These are phyloP conservation scores for Opisthograptis luteolata DNA, from an alignment of 2,888 invertebrate species.

Conservation along the genomic window DNA sequence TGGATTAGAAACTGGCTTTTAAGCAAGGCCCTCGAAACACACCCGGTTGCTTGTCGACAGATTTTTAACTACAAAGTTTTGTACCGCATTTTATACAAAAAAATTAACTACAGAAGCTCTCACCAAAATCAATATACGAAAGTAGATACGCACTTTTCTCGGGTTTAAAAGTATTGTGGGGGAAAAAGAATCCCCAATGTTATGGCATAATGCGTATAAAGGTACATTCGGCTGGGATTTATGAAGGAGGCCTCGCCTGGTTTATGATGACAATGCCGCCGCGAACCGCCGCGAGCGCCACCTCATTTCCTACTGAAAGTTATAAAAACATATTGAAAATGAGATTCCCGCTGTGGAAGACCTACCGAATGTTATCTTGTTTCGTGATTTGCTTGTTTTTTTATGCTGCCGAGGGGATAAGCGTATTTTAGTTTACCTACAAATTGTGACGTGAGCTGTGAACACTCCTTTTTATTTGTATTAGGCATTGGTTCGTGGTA, in stretches of 20 bases:
- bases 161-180: slow-evolving; percentile 69
- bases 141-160: slow-evolving; percentile 62
- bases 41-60: too few relatives aligned
- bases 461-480: slow-evolving; percentile 31
- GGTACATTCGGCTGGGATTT: slow-evolving; percentile 81
- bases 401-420: slow-evolving; percentile 66
- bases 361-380: slow-evolving; percentile 81
- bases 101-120: slow-evolving; percentile 15
- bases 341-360: slow-evolving; percentile 77
- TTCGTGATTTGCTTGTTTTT: slow-evolving; percentile 81
- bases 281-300: slow-evolving; percentile 72
- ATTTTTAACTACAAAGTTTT: too few relatives aligned
- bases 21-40: too few relatives aligned
- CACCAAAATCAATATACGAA: slow-evolving; percentile 29
- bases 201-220: slow-evolving; percentile 81
- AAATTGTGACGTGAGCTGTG: slow-evolving; percentile 47
- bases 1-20: too few relatives aligned
- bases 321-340: slow-evolving; percentile 85
- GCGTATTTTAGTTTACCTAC: slow-evolving; percentile 65
- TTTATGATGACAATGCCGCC: slow-evolving; percentile 81
- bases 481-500: slow-evolving; percentile 19
- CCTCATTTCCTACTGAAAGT: slow-evolving; percentile 84
- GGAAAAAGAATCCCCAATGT: slow-evolving; percentile 65
- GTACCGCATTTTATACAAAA: slow-evolving; percentile 12
- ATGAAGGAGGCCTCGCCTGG: slow-evolving; percentile 78